These are phyloP conservation scores for Grallaria varia DNA, from an alignment of 2,113 vertebrate genomes.

Conservation along the genomic window DNA sequence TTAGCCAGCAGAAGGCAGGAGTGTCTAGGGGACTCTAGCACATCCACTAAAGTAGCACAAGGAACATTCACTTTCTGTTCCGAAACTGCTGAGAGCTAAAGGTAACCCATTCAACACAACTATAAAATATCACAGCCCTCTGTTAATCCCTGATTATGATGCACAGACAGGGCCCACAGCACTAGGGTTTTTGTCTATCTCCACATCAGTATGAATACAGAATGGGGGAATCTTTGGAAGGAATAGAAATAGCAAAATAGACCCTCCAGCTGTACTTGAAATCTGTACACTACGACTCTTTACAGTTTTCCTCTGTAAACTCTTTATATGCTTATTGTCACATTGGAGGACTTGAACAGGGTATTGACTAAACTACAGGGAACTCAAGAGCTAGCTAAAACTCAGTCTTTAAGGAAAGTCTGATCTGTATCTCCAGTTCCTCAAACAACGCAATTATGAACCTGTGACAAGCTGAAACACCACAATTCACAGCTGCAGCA, in stretches of 20 bases:
- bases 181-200: not conserved
- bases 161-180: not conserved
- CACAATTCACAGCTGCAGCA: not conserved
- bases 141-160: not conserved
- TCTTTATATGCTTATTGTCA: not conserved
- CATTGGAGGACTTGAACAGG: not conserved
- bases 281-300: not conserved
- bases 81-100: not conserved
- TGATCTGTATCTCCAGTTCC: not conserved
- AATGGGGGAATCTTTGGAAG: not conserved
- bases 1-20: slow-evolving; percentile 65
- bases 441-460: not conserved
- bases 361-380: not conserved
- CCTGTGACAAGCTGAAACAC: not conserved
- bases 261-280: not conserved
- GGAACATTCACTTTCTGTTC: not conserved
- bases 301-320: not conserved
- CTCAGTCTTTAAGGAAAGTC: not conserved
- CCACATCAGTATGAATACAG: not conserved
- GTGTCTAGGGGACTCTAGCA: slow-evolving; percentile 11
- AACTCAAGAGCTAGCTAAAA: not conserved
- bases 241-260: not conserved
- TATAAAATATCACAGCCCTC: not conserved
- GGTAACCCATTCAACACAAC: not conserved
- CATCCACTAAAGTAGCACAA: not conserved